phyloP scores from a whole-genome alignment of 2,888 invertebrate species.

The Cantharis rustica region DNA sequence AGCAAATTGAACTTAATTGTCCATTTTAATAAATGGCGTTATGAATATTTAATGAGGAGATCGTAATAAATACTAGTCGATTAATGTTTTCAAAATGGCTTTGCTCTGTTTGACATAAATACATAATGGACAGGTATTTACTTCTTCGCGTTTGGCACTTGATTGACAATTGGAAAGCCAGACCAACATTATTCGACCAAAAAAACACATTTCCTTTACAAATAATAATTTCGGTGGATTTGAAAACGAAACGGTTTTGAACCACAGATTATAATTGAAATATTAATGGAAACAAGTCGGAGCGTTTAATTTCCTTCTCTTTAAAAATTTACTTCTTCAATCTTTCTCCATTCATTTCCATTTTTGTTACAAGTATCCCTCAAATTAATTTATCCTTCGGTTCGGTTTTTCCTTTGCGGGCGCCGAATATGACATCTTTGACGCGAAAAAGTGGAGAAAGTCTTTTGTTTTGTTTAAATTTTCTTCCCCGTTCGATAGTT shows the following conservation, averaged over 20 bases:
- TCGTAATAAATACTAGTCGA: constrained; percentile 12
- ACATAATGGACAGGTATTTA: neutral
- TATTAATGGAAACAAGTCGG: constrained; percentile 38
- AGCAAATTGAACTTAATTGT: constrained; percentile 3
- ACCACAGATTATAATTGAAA: constrained; percentile 40
- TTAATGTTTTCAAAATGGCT: neutral
- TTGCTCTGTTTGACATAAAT: neutral
- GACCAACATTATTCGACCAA: neutral
- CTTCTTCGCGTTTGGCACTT: neutral
- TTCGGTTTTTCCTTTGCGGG: neutral
- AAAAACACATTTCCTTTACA: neutral
- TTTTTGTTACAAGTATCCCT: neutral
- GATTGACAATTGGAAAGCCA: neutral
- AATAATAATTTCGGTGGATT: constrained; percentile 11
- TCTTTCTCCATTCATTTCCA: constrained; percentile 21
- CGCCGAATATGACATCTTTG: neutral
- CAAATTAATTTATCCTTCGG: neutral
- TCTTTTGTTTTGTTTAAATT: neutral
- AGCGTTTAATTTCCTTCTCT: constrained; percentile 40
- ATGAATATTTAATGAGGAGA: constrained; percentile 14
- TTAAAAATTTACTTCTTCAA: constrained; percentile 35
- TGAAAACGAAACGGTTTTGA: constrained; percentile 26
- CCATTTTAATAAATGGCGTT: constrained; percentile 1
- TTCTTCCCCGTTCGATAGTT: neutral
- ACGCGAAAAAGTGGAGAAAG: no score